Conservation (phyloP, 2,888 invertebrate species). For the Synergus japonicus region DNA sequence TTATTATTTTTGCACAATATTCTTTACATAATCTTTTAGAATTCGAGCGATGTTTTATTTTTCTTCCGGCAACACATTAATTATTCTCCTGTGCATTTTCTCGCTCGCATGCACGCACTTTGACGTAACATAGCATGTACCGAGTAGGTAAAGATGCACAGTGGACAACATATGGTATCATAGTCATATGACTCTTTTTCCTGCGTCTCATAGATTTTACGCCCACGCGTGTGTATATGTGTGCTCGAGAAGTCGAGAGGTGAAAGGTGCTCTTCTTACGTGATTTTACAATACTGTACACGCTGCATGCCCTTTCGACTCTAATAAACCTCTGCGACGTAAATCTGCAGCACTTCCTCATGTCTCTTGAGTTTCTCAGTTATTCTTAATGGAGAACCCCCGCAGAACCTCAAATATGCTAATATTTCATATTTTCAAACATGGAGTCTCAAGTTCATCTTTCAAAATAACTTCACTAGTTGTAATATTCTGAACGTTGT, state of each 20-base stretch:
- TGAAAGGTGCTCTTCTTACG: conserved; percentile 75
- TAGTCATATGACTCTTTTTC: conserved; percentile 4
- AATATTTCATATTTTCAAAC: conserved; percentile 18
- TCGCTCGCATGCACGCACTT: conserved; percentile 26
- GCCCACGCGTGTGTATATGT: conserved; percentile 29
- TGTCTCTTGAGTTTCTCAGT: conserved; percentile 28
- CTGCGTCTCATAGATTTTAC: conserved; percentile 12
- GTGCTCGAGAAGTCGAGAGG: conserved; percentile 59
- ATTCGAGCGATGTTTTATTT: conserved; percentile 37
- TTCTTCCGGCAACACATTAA: conserved; percentile 28
- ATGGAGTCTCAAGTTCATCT: conserved; percentile 22
- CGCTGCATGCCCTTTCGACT: conserved; percentile 65
- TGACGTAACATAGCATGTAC: conserved; percentile 11
- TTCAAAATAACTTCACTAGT: background rate
- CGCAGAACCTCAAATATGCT: background rate
- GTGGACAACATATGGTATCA: background rate
- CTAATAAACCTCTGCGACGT: conserved; percentile 55
- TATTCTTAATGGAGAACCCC: conserved; percentile 23
- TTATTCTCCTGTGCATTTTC: conserved; percentile 26
- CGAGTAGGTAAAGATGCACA: conserved; percentile 7
- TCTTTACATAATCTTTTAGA: conserved; percentile 19
- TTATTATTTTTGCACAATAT: conserved; percentile 16
- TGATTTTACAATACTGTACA: conserved; percentile 68
- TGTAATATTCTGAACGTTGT: conserved; percentile 1
- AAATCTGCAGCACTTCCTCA: conserved; percentile 45